Evolutionary conservation across 1,140 invertebrate genomes (phyloP).

Genomic region (Sycobia sp.): DNA sequence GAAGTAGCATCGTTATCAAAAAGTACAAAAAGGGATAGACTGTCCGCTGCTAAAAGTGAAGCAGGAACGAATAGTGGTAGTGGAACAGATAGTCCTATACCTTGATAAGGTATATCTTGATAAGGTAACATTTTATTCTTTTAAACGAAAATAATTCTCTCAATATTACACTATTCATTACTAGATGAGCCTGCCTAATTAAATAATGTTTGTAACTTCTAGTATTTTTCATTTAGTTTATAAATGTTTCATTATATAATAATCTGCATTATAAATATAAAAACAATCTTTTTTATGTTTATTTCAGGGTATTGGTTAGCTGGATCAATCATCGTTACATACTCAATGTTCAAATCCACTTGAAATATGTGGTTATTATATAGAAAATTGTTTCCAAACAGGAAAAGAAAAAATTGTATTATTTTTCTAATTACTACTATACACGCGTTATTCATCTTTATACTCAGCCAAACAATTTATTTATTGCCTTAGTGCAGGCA

Average conservation of each 20-base stretch:
- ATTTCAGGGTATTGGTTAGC: constrained; percentile 50
- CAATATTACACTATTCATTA: no score
- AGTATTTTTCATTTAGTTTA: constrained; percentile 4
- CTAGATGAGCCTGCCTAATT: neutral
- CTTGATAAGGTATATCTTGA: constrained; percentile 56
- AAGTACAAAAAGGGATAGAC: constrained; percentile 69
- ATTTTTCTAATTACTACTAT: constrained; percentile 59
- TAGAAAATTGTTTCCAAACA: constrained; percentile 44
- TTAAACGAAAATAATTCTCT: no score
- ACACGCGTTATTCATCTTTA: constrained; percentile 35
- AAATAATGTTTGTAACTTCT: constrained; percentile 3
- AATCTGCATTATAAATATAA: neutral
- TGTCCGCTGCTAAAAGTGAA: constrained; percentile 60
- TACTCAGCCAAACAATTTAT: constrained; percentile 11
- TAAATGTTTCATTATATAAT: no score
- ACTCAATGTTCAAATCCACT: constrained; percentile 49
- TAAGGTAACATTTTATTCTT: no score
- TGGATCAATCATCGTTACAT: constrained; percentile 46
- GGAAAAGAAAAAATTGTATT: constrained; percentile 52
- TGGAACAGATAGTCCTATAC: constrained; percentile 74
- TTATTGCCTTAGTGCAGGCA: constrained; percentile 17
- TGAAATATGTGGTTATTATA: constrained; percentile 39
- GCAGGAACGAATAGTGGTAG: constrained; percentile 73
- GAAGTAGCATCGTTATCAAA: constrained; percentile 86
- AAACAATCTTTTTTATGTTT: constrained; percentile 29